These are phyloP conservation scores for Sarcophaga peregrina DNA, from an alignment of 1,140 invertebrate genomes.

Conservation along the genomic window DNA sequence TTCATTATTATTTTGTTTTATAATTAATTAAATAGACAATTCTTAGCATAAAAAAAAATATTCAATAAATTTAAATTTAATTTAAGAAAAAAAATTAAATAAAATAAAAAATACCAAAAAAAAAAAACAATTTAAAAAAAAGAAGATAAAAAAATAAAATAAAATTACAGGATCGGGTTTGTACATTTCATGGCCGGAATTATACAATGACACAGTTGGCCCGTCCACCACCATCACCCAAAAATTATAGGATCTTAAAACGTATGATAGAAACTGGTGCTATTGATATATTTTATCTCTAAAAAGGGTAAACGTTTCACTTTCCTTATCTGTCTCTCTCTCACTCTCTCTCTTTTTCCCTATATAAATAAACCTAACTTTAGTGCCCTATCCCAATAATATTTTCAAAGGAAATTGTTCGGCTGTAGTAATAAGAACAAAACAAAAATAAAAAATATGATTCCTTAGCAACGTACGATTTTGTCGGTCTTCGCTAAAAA, in stretches of 20 bases:
- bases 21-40: too few species aligned
- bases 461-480: not conserved
- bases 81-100: too few species aligned
- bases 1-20: too few species aligned
- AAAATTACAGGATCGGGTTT: conserved; percentile 62
- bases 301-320: conserved; percentile 34
- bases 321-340: not conserved
- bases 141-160: conserved; percentile 49
- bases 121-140: conserved; percentile 37
- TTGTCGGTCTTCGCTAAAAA: not conserved
- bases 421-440: too few species aligned
- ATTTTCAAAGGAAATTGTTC: too few species aligned
- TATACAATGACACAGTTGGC: conserved; percentile 60
- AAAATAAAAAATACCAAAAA: not conserved
- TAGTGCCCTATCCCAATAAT: too few species aligned
- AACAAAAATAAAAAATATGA: not conserved
- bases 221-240: conserved; percentile 60
- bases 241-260: conserved; percentile 61
- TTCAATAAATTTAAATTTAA: too few species aligned
- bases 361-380: too few species aligned
- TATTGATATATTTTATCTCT: conserved; percentile 62
- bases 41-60: too few species aligned
- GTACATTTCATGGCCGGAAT: conserved; percentile 59
- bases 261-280: conserved; percentile 61
- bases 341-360: not conserved